Evolutionary conservation across 2,888 invertebrate genomes (phyloP).

Genomic region (Chymomyza amoena): DNA sequence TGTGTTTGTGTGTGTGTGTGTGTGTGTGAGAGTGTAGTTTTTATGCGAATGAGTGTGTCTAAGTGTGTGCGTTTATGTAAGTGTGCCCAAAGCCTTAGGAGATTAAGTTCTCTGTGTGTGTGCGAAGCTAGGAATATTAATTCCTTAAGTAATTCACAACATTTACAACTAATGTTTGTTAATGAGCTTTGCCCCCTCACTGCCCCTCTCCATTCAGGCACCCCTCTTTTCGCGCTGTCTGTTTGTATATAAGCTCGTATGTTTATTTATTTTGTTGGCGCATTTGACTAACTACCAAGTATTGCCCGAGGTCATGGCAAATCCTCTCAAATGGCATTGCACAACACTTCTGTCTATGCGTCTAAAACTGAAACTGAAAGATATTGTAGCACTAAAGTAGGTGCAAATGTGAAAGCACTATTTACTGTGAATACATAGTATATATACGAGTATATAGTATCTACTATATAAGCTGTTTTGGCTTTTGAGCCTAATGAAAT

Average conservation of each 20-base stretch:
- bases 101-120: conserved; percentile 46
- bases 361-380: conserved; percentile 40
- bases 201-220: neutral
- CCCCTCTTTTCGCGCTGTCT: neutral
- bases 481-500: conserved; percentile 61
- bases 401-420: conserved; percentile 52
- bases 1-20: conserved; percentile 17
- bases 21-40: conserved; percentile 1
- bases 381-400: conserved; percentile 23
- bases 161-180: conserved; percentile 75
- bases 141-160: conserved; percentile 73
- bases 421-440: neutral
- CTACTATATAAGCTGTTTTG: neutral
- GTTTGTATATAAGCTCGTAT: neutral
- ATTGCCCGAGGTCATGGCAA: conserved; percentile 59
- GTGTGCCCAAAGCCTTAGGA: conserved; percentile 38
- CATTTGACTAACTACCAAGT: conserved; percentile 41
- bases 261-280: neutral
- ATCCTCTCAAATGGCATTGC: conserved; percentile 24
- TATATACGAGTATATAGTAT: too few relatives aligned
- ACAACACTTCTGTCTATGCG: conserved; percentile 31
- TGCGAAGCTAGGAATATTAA: conserved; percentile 68
- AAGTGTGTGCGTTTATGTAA: neutral
- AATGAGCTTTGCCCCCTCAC: conserved; percentile 51
- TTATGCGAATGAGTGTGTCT: neutral